These are phyloP conservation scores for Brachyhypopomus occidentalis DNA, from an alignment of 2,113 vertebrate genomes.

Conservation along the genomic window DNA sequence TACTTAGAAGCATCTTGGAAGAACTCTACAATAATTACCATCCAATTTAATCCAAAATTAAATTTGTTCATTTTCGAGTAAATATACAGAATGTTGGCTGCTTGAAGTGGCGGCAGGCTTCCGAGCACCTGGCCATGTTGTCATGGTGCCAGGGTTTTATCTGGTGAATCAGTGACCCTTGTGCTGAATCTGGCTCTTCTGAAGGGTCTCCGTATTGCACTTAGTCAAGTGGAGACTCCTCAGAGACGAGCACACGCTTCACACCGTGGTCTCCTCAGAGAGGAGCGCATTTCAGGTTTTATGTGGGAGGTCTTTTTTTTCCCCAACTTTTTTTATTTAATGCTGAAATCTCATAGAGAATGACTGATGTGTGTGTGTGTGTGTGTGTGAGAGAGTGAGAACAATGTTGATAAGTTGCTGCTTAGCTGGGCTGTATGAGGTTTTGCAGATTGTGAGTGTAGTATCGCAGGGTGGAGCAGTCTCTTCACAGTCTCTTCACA, in stretches of 20 bases:
- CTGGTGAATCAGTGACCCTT: slow-evolving; percentile 23
- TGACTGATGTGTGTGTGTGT: background rate
- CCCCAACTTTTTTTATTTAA: background rate
- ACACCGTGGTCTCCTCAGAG: background rate
- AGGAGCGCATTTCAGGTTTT: background rate
- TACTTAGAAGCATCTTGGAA: background rate
- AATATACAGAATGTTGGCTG: background rate
- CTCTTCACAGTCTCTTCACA: background rate
- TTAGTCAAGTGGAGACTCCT: slow-evolving; percentile 28
- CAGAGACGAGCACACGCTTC: slow-evolving; percentile 17
- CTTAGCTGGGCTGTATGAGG: background rate
- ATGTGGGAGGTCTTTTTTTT: no score
- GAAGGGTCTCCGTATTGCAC: slow-evolving; percentile 11
- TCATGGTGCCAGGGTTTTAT: slow-evolving; percentile 11
- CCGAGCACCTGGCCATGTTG: slow-evolving; percentile 7
- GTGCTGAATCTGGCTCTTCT: slow-evolving; percentile 24
- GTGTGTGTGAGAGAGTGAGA: background rate
- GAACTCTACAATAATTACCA: background rate
- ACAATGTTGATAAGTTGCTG: background rate
- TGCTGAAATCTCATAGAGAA: background rate
- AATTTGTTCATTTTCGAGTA: background rate
- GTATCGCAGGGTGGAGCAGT: slow-evolving; percentile 2
- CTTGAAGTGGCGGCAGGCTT: background rate
- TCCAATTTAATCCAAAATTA: background rate
- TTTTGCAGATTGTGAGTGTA: background rate